Evolutionary conservation across 2,797 vertebrate genomes (phyloP).

Genomic region (Acridotheres tristis): DNA sequence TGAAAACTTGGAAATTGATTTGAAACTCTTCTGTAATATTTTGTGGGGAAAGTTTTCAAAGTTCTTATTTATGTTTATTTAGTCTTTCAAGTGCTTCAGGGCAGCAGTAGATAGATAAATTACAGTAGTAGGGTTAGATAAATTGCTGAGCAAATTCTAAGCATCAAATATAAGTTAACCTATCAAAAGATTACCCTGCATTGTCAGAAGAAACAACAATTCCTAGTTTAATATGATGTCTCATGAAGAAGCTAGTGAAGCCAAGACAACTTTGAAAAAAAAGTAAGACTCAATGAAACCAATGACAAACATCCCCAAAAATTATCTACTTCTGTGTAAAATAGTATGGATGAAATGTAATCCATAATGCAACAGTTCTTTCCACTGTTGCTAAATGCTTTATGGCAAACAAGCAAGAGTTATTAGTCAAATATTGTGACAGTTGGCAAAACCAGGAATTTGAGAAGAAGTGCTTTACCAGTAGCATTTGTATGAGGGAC

Average conservation of each 20-base stretch:
- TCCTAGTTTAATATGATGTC: background rate
- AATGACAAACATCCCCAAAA: background rate
- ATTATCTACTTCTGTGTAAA: background rate
- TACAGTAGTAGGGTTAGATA: background rate
- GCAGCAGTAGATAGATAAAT: background rate
- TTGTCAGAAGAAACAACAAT: background rate
- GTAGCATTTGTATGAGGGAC: background rate
- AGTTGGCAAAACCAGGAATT: background rate
- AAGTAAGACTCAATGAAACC: background rate
- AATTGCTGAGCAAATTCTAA: background rate
- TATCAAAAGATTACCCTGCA: background rate
- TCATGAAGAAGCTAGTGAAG: background rate
- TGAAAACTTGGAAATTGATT: background rate
- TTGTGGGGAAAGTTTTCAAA: background rate
- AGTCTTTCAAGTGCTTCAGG: background rate
- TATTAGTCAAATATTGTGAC: background rate
- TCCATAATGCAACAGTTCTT: background rate
- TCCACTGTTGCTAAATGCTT: background rate
- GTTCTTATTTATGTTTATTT: background rate
- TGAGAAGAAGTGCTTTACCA: background rate
- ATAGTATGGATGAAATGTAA: background rate
- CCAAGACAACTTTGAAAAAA: background rate
- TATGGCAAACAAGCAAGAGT: background rate
- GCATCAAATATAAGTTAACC: background rate
- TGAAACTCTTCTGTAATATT: too few species aligned